Evolutionary conservation across 2,797 vertebrate species (phyloP).

Genomic region (Gambelia wislizenii): DNA sequence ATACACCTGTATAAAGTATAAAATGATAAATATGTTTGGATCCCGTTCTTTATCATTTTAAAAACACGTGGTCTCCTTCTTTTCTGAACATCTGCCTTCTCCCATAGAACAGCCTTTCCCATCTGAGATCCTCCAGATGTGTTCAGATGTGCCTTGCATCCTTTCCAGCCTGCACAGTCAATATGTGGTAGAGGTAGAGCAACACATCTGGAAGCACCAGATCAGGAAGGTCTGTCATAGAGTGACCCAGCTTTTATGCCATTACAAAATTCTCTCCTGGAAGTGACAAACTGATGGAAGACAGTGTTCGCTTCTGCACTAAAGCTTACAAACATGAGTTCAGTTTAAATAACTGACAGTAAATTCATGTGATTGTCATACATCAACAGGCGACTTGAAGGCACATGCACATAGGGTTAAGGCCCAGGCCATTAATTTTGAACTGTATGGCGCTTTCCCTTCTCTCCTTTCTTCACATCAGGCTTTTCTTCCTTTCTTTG

Average conservation of each 20-base stretch:
- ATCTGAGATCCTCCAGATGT: neutral
- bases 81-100: constrained; percentile 6
- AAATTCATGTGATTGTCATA: too few relatives aligned
- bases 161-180: neutral
- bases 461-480: neutral
- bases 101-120: neutral
- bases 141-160: neutral
- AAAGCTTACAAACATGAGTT: constrained; percentile 19
- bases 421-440: constrained; percentile 17
- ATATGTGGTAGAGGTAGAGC: neutral
- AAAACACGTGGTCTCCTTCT: too few relatives aligned
- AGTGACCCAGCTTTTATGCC: constrained; percentile 59
- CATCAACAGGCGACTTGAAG: too few relatives aligned
- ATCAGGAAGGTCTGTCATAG: constrained; percentile 9
- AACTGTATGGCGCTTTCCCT: neutral
- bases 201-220: neutral
- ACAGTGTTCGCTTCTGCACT: constrained; percentile 31
- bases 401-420: too few relatives aligned
- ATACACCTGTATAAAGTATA: neutral
- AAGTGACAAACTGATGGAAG: constrained; percentile 35
- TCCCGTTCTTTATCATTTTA: neutral
- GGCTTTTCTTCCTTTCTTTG: neutral
- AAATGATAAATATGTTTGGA: constrained; percentile 27
- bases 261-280: constrained; percentile 57
- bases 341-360: constrained; percentile 37